phyloP scores from a whole-genome alignment of 2,113 vertebrate genomes.

The Ageneiosus marmoratus region DNA sequence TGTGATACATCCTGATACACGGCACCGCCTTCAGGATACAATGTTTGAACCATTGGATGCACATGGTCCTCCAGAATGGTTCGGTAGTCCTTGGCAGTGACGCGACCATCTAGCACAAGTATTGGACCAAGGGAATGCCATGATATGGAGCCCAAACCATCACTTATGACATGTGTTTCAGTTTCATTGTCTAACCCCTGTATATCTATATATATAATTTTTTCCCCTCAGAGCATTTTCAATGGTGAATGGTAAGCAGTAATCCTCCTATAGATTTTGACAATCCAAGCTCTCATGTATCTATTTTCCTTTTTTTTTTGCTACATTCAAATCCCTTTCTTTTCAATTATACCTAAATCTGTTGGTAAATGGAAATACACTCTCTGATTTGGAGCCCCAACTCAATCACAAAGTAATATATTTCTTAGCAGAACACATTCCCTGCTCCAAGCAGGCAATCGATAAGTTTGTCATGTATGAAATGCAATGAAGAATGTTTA shows the following conservation, averaged over 20 bases:
- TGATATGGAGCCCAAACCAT: too few species aligned
- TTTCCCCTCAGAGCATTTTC: too few species aligned
- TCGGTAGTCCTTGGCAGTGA: too few species aligned
- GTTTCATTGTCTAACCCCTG: too few species aligned
- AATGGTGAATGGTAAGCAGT: conserved; percentile 16
- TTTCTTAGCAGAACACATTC: conserved; percentile 49
- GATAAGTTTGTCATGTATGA: conserved; percentile 50
- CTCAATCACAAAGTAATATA: conserved; percentile 42
- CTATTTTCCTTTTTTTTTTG: conserved; percentile 34
- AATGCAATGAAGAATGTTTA: conserved; percentile 38
- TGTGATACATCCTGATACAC: too few species aligned
- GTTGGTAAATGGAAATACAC: conserved; percentile 55
- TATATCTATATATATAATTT: too few species aligned
- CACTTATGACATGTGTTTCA: too few species aligned
- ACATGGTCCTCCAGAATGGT: too few species aligned
- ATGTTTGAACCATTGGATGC: too few species aligned
- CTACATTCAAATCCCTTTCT: conserved; percentile 48
- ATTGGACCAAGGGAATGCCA: too few species aligned
- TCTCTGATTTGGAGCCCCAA: conserved; percentile 53
- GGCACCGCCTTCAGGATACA: too few species aligned
- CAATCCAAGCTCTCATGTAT: conserved; percentile 14
- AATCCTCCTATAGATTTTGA: conserved; percentile 31
- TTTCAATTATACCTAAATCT: conserved; percentile 47
- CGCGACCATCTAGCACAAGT: too few species aligned
- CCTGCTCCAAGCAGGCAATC: conserved; percentile 51